These are phyloP conservation scores for Steatocranus sp. DNA, from an alignment of 2,797 vertebrate species.

Conservation along the genomic window DNA sequence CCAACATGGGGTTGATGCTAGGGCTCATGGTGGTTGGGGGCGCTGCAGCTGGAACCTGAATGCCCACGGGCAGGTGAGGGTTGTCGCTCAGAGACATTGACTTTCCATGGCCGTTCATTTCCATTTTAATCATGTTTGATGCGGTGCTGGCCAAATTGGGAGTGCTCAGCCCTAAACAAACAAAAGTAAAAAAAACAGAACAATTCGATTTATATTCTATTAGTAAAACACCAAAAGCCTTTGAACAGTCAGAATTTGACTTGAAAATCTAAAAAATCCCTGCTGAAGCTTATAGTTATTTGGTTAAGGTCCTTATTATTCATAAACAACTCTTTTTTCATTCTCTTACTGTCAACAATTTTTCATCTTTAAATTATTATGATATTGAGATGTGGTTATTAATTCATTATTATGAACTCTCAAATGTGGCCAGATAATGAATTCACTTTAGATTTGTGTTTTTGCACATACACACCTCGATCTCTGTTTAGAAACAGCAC, in stretches of 20 bases:
- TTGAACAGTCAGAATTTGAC: neutral
- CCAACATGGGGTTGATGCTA: constrained; percentile 92
- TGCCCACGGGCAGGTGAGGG: constrained; percentile 83
- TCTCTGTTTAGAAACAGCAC: constrained; percentile 97
- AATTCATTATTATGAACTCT: neutral
- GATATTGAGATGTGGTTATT: neutral
- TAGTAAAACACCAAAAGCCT: neutral
- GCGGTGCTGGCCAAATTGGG: constrained; percentile 88
- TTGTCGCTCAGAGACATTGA: constrained; percentile 81
- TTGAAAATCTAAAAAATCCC: neutral
- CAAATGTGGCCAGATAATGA: neutral
- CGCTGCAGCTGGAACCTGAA: constrained; percentile 84
- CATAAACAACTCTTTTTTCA: neutral
- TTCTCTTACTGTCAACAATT: neutral
- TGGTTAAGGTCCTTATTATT: neutral
- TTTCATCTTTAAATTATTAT: neutral
- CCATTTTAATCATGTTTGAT: constrained; percentile 95
- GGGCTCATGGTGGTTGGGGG: constrained; percentile 88
- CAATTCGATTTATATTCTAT: neutral
- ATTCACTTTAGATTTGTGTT: neutral
- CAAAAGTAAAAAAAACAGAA: neutral
- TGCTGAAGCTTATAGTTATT: neutral
- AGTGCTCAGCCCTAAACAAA: constrained; percentile 81
- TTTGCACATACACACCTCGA: constrained; percentile 90
- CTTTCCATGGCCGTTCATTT: constrained; percentile 97